Base-by-base conservation (phyloP, 2,888 invertebrate species). In the Agrochola lychnidis region DNA sequence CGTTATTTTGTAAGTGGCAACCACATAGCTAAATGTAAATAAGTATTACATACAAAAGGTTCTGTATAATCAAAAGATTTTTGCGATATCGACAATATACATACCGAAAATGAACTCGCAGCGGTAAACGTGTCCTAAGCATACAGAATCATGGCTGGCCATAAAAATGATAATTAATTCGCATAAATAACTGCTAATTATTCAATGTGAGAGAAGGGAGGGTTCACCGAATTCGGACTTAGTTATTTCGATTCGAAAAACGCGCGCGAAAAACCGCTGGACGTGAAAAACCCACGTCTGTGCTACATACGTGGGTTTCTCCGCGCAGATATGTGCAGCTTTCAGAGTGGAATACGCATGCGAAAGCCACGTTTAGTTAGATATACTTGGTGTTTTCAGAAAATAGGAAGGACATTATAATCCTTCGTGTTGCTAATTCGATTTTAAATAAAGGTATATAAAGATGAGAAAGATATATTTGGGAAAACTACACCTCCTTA, bases 131-230 rank as follows among this genome's bases (percentile, higher is more conserved):
- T 45, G 42, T 80, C 80, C 83, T 83, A 83, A 83, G 51, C 73
- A 82, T 30, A 83, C 83, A 83, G 22, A 25, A 30, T 48, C 40
- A 45, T 36, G 67, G 10, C 3, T 16, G 45, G 25, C 56, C 59
- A 57, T 83, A 83, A 82, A 82, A 82, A 73, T 61, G 64, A 76
- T 70, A 80, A 82, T 82, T 62, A 72, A 75, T 70, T 40, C 66
- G 42, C 61, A 53, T 72, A 70, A 82, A 79, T 72, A 79, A 82
- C 57, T 7, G 56, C 61, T 62, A 73, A 83, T 83, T 80, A 76
- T 69, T 73, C 63, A 51, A 68, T 53, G 61, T 19, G 51, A 45
- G 51, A 57, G 9, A 53, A 5, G 2, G 16, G 10, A 45, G 66
- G 42, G 45, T 56, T 63, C 16, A 25, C 16, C 1, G 25, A 63